These are phyloP conservation scores for Phalloptychus januarius DNA, from an alignment of 2,797 vertebrate genomes.

Conservation along the genomic window DNA sequence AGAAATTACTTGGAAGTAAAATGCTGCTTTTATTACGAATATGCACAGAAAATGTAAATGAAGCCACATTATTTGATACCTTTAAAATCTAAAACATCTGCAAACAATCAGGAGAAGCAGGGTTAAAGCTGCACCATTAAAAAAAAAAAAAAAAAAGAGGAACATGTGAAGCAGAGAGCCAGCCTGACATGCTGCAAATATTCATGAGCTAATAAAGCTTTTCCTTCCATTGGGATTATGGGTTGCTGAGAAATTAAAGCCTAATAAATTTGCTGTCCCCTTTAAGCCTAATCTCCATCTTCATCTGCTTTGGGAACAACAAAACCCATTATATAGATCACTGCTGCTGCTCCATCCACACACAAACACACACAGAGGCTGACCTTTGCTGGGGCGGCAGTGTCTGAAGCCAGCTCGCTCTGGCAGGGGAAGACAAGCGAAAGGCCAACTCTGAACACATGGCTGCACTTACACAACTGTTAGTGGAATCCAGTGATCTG, in stretches of 20 bases:
- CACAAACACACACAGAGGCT: constrained; percentile 37
- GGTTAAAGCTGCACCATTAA: not conserved
- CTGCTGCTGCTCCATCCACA: constrained; percentile 47
- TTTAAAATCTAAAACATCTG: not conserved
- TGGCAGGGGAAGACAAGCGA: constrained; percentile 55
- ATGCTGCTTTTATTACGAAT: not conserved
- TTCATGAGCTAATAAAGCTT: constrained; percentile 72
- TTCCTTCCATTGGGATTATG: constrained; percentile 65
- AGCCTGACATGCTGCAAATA: constrained; percentile 34
- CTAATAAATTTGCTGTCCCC: constrained; percentile 66
- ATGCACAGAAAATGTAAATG: not conserved
- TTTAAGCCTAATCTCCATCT: constrained; percentile 74
- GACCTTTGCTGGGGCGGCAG: constrained; percentile 63
- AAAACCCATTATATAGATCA: constrained; percentile 75
- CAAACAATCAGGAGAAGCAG: not conserved
- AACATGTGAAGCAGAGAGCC: constrained; percentile 15
- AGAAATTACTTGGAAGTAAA: not conserved
- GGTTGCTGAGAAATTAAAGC: constrained; percentile 68
- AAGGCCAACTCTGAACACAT: constrained; percentile 65
- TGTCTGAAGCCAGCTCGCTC: constrained; percentile 60
- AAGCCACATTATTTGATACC: not conserved
- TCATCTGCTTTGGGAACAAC: constrained; percentile 76
- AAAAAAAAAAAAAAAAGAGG: not conserved
- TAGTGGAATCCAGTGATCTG: constrained; percentile 61
- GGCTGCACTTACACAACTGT: constrained; percentile 57